Evolutionary conservation across 2,797 vertebrate species (phyloP).

Genomic region (Danionella dracula): DNA sequence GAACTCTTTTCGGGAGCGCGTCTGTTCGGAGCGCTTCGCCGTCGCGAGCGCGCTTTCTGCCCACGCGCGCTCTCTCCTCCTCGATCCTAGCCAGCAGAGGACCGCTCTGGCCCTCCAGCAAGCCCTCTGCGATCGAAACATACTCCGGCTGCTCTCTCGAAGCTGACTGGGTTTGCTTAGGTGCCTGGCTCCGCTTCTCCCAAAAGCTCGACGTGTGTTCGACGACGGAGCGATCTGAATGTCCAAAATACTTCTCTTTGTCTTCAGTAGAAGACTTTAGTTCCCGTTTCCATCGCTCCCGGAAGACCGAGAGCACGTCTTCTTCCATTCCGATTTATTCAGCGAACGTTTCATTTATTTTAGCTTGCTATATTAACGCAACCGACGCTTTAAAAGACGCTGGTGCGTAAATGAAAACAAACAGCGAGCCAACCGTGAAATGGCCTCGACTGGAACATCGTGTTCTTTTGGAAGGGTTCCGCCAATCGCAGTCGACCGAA

Average conservation of each 20-base stretch:
- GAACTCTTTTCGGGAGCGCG: conserved; percentile 41
- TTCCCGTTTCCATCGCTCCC: conserved; percentile 65
- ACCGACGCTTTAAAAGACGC: neutral
- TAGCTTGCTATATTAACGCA: no score
- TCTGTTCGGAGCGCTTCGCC: conserved; percentile 31
- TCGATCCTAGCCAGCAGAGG: conserved; percentile 63
- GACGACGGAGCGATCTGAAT: conserved; percentile 10
- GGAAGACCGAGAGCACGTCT: conserved; percentile 64
- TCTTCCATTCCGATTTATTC: conserved; percentile 54
- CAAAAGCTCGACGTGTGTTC: neutral
- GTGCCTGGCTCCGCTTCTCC: neutral
- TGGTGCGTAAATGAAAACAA: conserved; percentile 32
- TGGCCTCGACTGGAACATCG: conserved; percentile 14
- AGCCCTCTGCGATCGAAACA: conserved; percentile 64
- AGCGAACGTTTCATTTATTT: neutral
- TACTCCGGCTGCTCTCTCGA: conserved; percentile 59
- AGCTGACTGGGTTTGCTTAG: neutral
- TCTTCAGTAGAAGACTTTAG: conserved; percentile 31
- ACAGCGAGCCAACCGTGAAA: conserved; percentile 12
- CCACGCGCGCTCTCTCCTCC: conserved; percentile 55
- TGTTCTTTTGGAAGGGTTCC: conserved; percentile 19
- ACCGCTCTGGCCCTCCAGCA: conserved; percentile 69
- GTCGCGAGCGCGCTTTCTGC: conserved; percentile 55
- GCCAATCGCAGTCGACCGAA: neutral
- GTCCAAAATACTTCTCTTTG: conserved; percentile 51